A percentile compares a stretch with the other conserved stretches of the same genome.
phyloP scores from a whole-genome alignment of 2,113 vertebrate genomes.

The Ptyas mucosa region DNA sequence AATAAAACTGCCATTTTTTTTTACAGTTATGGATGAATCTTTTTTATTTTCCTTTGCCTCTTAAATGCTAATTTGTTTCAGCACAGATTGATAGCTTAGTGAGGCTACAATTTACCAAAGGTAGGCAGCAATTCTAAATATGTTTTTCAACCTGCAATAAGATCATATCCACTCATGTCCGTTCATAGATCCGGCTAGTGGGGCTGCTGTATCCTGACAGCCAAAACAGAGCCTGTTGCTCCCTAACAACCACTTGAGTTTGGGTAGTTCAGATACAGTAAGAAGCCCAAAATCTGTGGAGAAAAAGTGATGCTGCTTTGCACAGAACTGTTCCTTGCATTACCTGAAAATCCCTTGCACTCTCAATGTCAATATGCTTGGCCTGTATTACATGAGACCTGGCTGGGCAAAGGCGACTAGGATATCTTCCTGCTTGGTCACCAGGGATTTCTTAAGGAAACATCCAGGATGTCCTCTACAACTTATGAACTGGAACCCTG shows the following conservation, averaged over 20 bases:
- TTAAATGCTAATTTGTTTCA: neutral
- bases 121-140: neutral
- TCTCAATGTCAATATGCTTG: neutral
- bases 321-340: neutral
- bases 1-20: neutral
- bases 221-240: neutral
- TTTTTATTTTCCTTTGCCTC: neutral
- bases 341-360: neutral
- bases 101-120: neutral
- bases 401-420: neutral
- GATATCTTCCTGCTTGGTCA: neutral
- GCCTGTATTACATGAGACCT: neutral
- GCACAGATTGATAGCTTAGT: neutral
- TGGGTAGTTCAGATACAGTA: neutral
- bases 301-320: neutral
- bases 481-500: neutral
- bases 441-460: neutral
- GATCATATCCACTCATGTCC: neutral
- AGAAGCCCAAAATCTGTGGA: neutral
- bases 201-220: neutral
- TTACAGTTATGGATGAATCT: constrained; percentile 22
- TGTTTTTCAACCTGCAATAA: neutral
- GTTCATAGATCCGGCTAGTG: neutral
- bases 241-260: neutral
- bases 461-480: neutral